Evolutionary conservation across 2,888 invertebrate genomes (phyloP).

Genomic region (Volucella zonaria): DNA sequence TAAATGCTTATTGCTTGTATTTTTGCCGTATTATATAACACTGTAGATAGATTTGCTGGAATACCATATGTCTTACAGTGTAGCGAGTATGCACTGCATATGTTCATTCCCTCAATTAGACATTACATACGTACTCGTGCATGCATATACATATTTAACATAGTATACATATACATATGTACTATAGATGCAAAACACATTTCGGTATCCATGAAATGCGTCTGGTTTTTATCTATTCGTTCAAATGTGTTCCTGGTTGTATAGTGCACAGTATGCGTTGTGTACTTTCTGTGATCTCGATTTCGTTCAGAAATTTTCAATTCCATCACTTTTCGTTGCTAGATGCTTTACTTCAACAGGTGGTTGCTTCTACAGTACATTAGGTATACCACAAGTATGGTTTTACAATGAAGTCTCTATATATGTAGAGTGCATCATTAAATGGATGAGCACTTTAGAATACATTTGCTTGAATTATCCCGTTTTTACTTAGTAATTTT

Average conservation of each 20-base stretch:
- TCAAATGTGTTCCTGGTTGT: constrained; percentile 62
- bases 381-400: constrained; percentile 38
- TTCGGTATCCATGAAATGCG: constrained; percentile 46
- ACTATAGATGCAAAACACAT: constrained; percentile 64
- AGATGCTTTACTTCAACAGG: constrained; percentile 45
- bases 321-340: constrained; percentile 33
- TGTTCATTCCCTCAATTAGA: constrained; percentile 61
- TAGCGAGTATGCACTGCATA: background rate
- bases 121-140: constrained; percentile 22
- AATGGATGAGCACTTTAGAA: constrained; percentile 58
- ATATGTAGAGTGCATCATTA: constrained; percentile 37
- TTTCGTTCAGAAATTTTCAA: constrained; percentile 37
- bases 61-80: background rate
- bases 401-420: constrained; percentile 34
- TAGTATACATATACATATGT: too few relatives aligned
- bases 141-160: too few relatives aligned
- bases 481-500: constrained; percentile 46
- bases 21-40: constrained; percentile 27
- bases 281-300: constrained; percentile 44
- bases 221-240: constrained; percentile 59
- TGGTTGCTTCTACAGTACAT: constrained; percentile 46
- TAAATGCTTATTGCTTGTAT: constrained; percentile 4
- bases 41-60: background rate
- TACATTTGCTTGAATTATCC: constrained; percentile 45
- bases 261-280: background rate